A percentile compares a stretch with the other conserved stretches of the same genome.
These are phyloP conservation scores for Peromyscus eremicus DNA, from an alignment of 2,797 vertebrate genomes.

Conservation along the genomic window DNA sequence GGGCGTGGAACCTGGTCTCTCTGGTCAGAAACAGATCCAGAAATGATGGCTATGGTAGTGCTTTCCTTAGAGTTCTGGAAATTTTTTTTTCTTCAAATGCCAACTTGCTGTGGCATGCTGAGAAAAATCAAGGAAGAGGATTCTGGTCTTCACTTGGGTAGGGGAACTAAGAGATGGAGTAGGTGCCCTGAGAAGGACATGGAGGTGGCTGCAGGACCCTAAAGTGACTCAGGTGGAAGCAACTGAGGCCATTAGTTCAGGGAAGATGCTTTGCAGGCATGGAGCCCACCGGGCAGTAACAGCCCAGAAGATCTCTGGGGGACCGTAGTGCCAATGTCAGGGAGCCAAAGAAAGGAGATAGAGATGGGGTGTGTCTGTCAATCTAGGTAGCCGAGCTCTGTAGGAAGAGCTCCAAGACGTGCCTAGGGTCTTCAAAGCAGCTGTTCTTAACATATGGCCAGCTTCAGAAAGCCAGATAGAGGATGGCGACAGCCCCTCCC, in stretches of 20 bases:
- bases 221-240: not conserved
- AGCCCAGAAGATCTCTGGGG: too few relatives aligned
- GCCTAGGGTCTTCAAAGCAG: not conserved
- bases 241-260: not conserved
- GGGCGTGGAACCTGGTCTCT: not conserved
- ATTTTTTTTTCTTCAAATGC: not conserved
- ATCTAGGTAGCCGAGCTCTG: not conserved
- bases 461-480: not conserved
- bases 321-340: not conserved
- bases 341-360: not conserved
- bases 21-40: not conserved
- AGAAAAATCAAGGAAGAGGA: not conserved
- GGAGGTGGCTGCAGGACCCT: not conserved
- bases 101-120: not conserved
- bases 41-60: not conserved
- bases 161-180: not conserved
- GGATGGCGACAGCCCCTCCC: not conserved
- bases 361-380: not conserved
- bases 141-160: not conserved
- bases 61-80: not conserved
- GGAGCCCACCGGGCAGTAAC: not conserved
- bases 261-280: not conserved
- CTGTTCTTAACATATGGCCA: accelerated
- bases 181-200: not conserved
- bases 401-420: not conserved